These are phyloP conservation scores for Hemibagrus guttatus DNA, from an alignment of 2,797 vertebrate species.

Conservation along the genomic window DNA sequence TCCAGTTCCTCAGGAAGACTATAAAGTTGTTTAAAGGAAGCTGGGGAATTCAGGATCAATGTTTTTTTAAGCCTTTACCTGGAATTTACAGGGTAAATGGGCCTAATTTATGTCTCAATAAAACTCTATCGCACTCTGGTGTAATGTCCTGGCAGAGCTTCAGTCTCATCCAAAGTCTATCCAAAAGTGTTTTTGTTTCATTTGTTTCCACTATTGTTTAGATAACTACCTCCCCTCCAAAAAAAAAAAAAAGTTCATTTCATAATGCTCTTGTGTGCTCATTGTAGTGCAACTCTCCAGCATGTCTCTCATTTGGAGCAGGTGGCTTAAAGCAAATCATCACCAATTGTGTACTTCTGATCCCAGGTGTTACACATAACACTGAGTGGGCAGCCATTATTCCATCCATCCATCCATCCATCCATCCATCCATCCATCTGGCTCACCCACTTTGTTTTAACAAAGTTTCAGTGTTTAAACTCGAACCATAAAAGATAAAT, in stretches of 20 bases:
- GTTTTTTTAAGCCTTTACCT: background rate
- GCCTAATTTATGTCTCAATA: background rate
- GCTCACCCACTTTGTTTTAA: background rate
- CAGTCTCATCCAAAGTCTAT: background rate
- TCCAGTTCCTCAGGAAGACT: background rate
- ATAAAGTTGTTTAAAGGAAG: background rate
- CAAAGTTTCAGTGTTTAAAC: background rate
- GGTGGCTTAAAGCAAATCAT: background rate
- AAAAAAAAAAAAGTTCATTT: background rate
- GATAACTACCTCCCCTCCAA: background rate
- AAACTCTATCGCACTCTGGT: background rate
- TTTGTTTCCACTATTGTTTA: background rate
- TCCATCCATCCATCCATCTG: background rate
- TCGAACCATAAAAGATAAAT: no score
- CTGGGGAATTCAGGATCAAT: background rate
- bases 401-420: slow-evolving; percentile 1
- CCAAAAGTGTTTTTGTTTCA: no score
- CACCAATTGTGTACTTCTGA: slow-evolving; percentile 16
- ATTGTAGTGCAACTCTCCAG: background rate
- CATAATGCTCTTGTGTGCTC: background rate
- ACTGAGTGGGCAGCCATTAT: background rate
- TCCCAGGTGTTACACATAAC: slow-evolving; percentile 21
- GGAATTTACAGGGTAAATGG: background rate
- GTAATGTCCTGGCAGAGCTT: background rate
- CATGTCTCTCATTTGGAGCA: slow-evolving; percentile 27